Evolutionary conservation across 2,888 invertebrate species (phyloP).

Genomic region (Schizotus pectinicornis): DNA sequence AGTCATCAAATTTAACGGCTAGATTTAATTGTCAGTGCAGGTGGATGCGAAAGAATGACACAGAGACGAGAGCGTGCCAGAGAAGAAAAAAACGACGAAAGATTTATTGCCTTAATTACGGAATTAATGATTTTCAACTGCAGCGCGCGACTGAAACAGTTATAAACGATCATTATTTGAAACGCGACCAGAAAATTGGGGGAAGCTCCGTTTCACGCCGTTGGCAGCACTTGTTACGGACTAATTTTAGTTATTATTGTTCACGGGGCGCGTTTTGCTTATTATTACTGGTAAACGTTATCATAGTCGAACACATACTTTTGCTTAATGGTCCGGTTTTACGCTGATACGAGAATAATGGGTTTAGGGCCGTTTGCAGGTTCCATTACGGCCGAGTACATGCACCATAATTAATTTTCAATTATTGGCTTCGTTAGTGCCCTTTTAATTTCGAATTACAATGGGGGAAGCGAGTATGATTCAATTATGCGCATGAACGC

Average conservation of each 20-base stretch:
- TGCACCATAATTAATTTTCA: too few species aligned
- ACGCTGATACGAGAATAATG: background rate
- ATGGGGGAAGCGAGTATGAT: too few species aligned
- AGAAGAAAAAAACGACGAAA: background rate
- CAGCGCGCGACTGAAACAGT: slow-evolving; percentile 9
- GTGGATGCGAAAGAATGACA: background rate
- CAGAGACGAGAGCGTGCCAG: background rate
- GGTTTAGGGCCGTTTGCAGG: too few species aligned
- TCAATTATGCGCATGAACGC: too few species aligned
- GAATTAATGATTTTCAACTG: slow-evolving; percentile 12
- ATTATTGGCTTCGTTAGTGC: too few species aligned
- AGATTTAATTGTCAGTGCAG: slow-evolving; percentile 12
- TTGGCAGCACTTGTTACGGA: slow-evolving; percentile 26
- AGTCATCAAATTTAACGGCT: slow-evolving; percentile 7
- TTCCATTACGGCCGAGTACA: too few species aligned
- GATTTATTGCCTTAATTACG: slow-evolving; percentile 19
- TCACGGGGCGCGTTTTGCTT: slow-evolving; percentile 22
- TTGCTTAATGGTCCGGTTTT: slow-evolving; percentile 12
- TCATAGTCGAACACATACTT: slow-evolving; percentile 19
- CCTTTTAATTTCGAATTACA: too few species aligned
- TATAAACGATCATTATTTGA: slow-evolving; percentile 5
- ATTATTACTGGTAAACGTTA: slow-evolving; percentile 25
- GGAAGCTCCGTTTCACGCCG: slow-evolving; percentile 18
- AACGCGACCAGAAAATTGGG: slow-evolving; percentile 20
- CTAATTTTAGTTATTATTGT: slow-evolving; percentile 28